Evolutionary conservation across 2,888 invertebrate species (phyloP), one percentile per base, ranked within the genome.

Genomic region (Leucozona laternaria): DNA sequence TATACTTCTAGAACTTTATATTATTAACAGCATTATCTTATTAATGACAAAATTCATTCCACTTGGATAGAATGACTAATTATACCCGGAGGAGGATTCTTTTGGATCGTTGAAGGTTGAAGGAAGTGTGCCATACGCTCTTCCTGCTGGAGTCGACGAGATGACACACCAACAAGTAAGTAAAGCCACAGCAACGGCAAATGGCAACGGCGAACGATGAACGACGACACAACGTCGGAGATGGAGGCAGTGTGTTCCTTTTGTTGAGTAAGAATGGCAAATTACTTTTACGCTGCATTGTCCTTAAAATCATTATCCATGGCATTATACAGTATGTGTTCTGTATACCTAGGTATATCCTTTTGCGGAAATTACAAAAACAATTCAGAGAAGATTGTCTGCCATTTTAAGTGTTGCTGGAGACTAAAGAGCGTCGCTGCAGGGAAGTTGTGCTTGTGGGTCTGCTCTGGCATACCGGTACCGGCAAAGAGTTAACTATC

Each of bases 11-110:
- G 64, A 71, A 81, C 78, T 71, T 78, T 81, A 71, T 75, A 86
- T 75, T 86, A 82, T 86, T 86, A 86, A 82, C 86, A 79, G 78
- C 45, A 78, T 86, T 82, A 86, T 79, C 82, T 75, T 75, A 78
- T 79, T 82, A 75, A 75, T 78, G 76, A 82, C 79, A 79, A 86
- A 79, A 75, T 79, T 82, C 82, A 64, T 82, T 86, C 79, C 82
- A 79, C 79, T 82, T 75, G 78, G 78, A 81, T 79, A 71, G 78
- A 86, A 86, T 86, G 86, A 86, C 86, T 86, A 86, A 86, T 86
- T 86, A 86, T 75, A 62, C 78, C 82, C 86, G 58, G 45, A 86
- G 86, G 86, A 86, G 37, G 68, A 68, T 48, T 68, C 50, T 34
- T 50, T 71, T 43, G 58, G 78, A 71, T 48, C 57, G 45, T 50